Base-by-base conservation (phyloP, 2,888 invertebrate genomes). In the Stenichneumon culpator region DNA sequence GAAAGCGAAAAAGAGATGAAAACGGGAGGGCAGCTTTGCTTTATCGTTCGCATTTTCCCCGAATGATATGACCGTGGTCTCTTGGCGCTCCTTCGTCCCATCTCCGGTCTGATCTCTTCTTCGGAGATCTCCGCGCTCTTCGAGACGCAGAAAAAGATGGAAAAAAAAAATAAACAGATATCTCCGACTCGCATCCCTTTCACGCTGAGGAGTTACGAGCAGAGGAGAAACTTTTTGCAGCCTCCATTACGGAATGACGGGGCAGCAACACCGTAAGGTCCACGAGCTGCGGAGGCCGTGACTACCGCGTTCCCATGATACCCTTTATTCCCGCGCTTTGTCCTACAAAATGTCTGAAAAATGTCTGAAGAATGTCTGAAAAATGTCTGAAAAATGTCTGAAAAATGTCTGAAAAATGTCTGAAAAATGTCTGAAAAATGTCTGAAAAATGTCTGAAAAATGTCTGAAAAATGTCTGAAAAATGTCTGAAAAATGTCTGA, bases 221-320 rank as follows among this genome's bases (percentile, higher is more conserved):
- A 19, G 52, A 47, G 73, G 44, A 63, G 79, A 84, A 78, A 67
- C 74, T 73, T 85, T 81, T 86, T 86, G 78, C 86, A 52, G 47
- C 77, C 65, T 80, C 85, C 82, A 86, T 84, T 86, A 80, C 80
- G 80, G 85, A 78, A 80, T 72, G 73, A 63, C 50, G 67, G 70
- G 74, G 68, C 60, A 60, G 72, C 72, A 72, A 50, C 50, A 81
- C 72, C 77, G 84, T 73, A 80, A 83, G 83, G 63, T 50, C 72
- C 72, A 80, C 60, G 75, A 81, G 50, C 75, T 67, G 63, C 44
- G 44, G 36, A 80, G 50, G 63, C 44, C 65, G 54, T 52, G 72
- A 84, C 84, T 78, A 63, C 80, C 77, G 72, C 77, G 84, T 72
- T 80, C 77, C 72, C 77, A 82, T 84, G 78, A 79, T 82, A 77